Evolutionary conservation across 2,113 vertebrate genomes (phyloP).

Genomic region (Calonectris borealis): DNA sequence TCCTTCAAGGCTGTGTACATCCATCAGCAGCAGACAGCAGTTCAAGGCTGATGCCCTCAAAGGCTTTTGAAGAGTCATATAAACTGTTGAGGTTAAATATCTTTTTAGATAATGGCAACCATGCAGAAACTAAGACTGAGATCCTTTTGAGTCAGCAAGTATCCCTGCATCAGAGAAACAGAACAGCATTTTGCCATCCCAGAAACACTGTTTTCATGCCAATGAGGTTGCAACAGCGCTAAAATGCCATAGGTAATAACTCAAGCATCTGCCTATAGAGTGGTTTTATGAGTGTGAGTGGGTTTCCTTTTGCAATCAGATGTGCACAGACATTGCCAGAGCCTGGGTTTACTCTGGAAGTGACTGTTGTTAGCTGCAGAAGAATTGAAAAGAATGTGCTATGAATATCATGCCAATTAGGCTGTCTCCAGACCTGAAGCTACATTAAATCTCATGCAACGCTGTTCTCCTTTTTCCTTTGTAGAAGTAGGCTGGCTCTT

Average conservation of each 20-base stretch:
- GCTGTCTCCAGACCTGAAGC: not conserved
- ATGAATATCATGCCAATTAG: not conserved
- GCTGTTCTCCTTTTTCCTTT: not conserved
- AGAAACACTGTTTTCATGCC: not conserved
- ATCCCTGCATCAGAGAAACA: not conserved
- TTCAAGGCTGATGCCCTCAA: not conserved
- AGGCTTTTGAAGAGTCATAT: not conserved
- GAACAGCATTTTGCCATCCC: not conserved
- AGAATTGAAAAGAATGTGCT: not conserved
- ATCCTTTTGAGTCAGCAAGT: not conserved
- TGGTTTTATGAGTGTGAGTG: not conserved
- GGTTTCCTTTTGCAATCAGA: not conserved
- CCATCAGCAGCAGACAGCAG: not conserved
- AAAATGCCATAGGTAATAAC: not conserved
- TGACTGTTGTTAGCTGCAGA: not conserved
- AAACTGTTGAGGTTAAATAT: not conserved
- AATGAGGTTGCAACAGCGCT: not conserved
- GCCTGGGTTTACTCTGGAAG: not conserved
- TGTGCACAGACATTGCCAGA: not conserved
- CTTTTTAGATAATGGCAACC: not conserved
- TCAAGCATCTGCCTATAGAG: not conserved
- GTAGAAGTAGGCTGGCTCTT: not conserved
- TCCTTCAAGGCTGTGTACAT: not conserved
- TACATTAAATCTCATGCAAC: not conserved
- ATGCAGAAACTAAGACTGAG: not conserved